A percentile compares a stretch with the other conserved stretches of the same genome.
These are phyloP conservation scores for Upupa epops DNA, from an alignment of 2,113 vertebrate species.

Conservation along the genomic window DNA sequence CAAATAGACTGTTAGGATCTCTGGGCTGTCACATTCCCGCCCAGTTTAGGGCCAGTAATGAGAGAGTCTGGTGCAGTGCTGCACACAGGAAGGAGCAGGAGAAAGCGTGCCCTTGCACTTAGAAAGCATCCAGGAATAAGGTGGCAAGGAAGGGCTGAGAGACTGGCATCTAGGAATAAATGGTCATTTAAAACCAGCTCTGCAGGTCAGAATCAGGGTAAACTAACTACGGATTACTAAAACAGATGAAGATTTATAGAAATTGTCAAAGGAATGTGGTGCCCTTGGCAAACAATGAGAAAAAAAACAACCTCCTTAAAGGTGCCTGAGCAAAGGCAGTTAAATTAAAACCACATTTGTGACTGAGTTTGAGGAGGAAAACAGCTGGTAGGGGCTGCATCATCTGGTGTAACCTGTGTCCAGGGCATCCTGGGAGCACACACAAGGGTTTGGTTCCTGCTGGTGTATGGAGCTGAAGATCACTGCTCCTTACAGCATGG, in stretches of 20 bases:
- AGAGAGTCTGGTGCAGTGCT: neutral
- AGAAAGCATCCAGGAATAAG: neutral
- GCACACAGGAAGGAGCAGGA: neutral
- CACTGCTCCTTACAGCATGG: neutral
- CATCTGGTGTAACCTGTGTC: neutral
- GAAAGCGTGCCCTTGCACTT: accelerated
- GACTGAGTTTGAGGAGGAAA: conserved; percentile 15
- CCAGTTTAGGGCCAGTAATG: neutral
- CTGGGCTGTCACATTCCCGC: neutral
- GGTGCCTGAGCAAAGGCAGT: conserved; percentile 26
- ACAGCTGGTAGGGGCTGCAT: conserved; percentile 3
- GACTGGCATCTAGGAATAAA: accelerated
- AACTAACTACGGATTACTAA: neutral
- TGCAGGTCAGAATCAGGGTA: conserved; percentile 14
- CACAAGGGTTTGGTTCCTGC: neutral
- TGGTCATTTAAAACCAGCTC: neutral
- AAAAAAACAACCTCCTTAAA: neutral
- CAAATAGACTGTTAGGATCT: neutral
- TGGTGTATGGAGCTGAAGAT: accelerated
- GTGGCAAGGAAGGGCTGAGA: neutral
- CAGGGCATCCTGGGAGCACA: neutral
- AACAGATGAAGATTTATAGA: conserved; percentile 49
- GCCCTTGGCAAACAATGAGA: conserved; percentile 28
- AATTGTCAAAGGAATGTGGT: conserved; percentile 5
- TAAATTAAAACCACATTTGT: conserved; percentile 35